Conservation (phyloP, 2,888 invertebrate genomes). For the Belgica antarctica region DNA sequence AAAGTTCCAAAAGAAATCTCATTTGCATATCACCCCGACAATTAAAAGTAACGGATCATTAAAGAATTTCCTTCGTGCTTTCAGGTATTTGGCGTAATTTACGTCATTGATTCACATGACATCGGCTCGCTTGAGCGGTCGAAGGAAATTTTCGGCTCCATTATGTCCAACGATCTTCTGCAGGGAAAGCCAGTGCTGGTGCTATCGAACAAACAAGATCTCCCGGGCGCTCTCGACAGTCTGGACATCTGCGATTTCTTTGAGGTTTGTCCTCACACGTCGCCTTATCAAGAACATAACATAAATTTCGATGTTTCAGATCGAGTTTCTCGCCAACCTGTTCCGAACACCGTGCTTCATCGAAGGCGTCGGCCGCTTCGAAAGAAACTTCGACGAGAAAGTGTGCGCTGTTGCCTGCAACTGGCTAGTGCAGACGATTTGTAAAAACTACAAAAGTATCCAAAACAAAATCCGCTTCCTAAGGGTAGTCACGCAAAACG, state of each 20-base stretch:
- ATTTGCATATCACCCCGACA: slow-evolving; percentile 1
- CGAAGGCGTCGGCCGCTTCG: slow-evolving; percentile 27
- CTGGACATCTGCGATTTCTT: slow-evolving; percentile 42
- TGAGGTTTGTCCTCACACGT: slow-evolving; percentile 24
- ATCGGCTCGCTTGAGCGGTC: slow-evolving; percentile 13
- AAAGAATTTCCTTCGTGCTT: neutral
- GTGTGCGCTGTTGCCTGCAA: neutral
- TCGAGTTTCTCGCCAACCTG: slow-evolving; percentile 39
- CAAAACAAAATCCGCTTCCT: slow-evolving; percentile 42
- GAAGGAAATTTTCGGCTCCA: slow-evolving; percentile 32
- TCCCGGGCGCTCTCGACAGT: slow-evolving; percentile 23
- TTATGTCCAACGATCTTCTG: slow-evolving; percentile 37
- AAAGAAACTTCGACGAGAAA: slow-evolving; percentile 17
- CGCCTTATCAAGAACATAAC: neutral
- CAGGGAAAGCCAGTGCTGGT: slow-evolving; percentile 36
- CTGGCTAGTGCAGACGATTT: slow-evolving; percentile 36
- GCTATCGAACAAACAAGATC: slow-evolving; percentile 36
- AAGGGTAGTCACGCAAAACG: slow-evolving; percentile 35
- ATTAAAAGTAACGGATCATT: slow-evolving; percentile 7
- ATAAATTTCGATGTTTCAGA: neutral
- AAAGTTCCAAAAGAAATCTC: neutral
- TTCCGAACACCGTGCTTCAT: slow-evolving; percentile 39
- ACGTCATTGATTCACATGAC: slow-evolving; percentile 32
- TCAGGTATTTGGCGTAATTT: slow-evolving; percentile 37
- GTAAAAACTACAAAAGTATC: slow-evolving; percentile 37